Conservation (phyloP, 2,888 invertebrate species). For the Drosophila mettleri region DNA sequence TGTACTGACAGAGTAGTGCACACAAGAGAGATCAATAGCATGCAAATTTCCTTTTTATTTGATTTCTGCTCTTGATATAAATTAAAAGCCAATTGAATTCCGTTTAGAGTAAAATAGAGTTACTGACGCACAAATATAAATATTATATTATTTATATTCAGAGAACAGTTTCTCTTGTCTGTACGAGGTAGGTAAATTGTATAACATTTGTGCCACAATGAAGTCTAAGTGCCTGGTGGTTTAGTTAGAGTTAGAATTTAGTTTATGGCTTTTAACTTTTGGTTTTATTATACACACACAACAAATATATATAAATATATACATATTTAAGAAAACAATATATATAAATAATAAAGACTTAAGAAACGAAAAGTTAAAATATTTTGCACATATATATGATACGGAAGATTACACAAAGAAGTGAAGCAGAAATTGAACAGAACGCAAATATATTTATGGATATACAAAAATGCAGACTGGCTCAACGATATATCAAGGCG, state of each 20-base stretch:
- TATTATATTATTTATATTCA: constrained; percentile 14
- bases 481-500: constrained; percentile 68
- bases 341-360: constrained; percentile 25
- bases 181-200: constrained; percentile 31
- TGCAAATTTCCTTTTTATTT: constrained; percentile 44
- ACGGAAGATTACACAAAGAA: constrained; percentile 63
- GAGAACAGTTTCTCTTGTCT: constrained; percentile 8
- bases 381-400: constrained; percentile 53
- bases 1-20: constrained; percentile 51
- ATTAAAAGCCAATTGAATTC: constrained; percentile 24
- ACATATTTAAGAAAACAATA: constrained; percentile 49
- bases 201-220: constrained; percentile 47
- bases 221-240: constrained; percentile 53
- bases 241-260: constrained; percentile 22
- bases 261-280: constrained; percentile 1
- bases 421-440: constrained; percentile 38
- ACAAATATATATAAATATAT: constrained; percentile 42
- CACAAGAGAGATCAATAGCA: constrained; percentile 47
- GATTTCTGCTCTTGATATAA: constrained; percentile 11
- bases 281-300: constrained; percentile 60
- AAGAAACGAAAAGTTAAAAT: constrained; percentile 34
- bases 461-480: constrained; percentile 72
- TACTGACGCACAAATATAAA: constrained; percentile 8
- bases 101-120: constrained; percentile 2
- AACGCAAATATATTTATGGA: constrained; percentile 42